Evolutionary conservation across 2,888 invertebrate species (phyloP), one percentile per base, ranked within the genome.

Genomic region (Galeopsomyia nigrocyanea): DNA sequence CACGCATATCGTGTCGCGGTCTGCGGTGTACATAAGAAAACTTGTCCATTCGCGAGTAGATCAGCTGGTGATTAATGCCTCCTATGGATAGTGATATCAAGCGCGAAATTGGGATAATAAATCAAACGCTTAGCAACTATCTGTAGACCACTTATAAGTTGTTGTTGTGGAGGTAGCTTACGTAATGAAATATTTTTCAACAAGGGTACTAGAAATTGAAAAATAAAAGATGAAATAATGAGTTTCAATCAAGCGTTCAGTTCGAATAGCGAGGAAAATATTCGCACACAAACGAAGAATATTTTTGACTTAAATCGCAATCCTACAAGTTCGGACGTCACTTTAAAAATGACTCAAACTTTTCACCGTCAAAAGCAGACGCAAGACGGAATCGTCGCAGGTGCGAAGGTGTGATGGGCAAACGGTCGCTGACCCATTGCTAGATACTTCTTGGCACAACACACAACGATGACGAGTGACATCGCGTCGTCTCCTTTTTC

Each of bases 381-480:
- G 68, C 75, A 75, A 70, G 22, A 77, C 66, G 76, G 39, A 26
- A 26, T 39, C 7, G 39, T 39, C 39, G 7, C 65, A 74, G 76
- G 76, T 73, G 76, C 75, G 26, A 5, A 73, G 76, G 69, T 68
- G 69, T 69, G 76, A 70, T 26, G 26, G 26, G 61, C 61, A 56
- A 63, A 39, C 75, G 79, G 79, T 78, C 78, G 77, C 65, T 77
- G 77, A 78, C 79, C 78, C 76, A 76, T 77, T 26, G 26, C 31
- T 1, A n/a, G 6, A 14, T 10, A 49, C 49, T 61, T 50, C 16
- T 61, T 5, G 56, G 39, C 17, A 47, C 17, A 39, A 39, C 13
- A 39, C 13, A 39, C 39, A 31, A 39, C 39, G 13, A 39, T 13
- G 39, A 31, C 39, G 9, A 39, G 39, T 9, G 39, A 39, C 39